phyloP scores from a whole-genome alignment of 2,113 vertebrate species.

The Pleuronectes platessa region DNA sequence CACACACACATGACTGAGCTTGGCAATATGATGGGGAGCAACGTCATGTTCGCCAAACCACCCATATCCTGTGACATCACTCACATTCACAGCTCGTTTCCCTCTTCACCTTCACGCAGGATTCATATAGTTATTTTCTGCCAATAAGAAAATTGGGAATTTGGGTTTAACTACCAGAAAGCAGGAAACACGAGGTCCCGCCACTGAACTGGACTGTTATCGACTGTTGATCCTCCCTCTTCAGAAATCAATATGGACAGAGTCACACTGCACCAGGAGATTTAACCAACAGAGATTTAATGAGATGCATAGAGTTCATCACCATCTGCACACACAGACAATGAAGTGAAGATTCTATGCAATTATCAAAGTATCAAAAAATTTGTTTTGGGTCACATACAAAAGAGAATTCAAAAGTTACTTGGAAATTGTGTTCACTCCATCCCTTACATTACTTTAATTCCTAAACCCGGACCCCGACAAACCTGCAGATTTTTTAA shows the following conservation, averaged over 20 bases:
- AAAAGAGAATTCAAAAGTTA: too few species aligned
- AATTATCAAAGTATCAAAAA: too few species aligned
- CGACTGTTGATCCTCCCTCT: conserved; percentile 11
- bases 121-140: background rate
- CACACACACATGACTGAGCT: conserved; percentile 66
- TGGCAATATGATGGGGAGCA: conserved; percentile 22
- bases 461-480: background rate
- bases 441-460: background rate
- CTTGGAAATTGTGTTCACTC: background rate
- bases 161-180: background rate
- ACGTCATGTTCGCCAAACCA: conserved; percentile 22
- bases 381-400: too few species aligned
- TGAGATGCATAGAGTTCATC: background rate
- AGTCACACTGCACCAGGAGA: background rate
- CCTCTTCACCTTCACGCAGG: background rate
- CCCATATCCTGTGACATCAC: conserved; percentile 3
- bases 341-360: too few species aligned
- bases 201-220: background rate
- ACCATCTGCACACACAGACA: too few species aligned
- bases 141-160: background rate
- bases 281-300: background rate
- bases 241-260: conserved; percentile 21
- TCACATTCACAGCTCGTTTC: background rate
- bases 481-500: too few species aligned
- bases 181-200: background rate